Base-by-base conservation (phyloP, 2,888 invertebrate genomes). In the Monoplex corrugatus region DNA sequence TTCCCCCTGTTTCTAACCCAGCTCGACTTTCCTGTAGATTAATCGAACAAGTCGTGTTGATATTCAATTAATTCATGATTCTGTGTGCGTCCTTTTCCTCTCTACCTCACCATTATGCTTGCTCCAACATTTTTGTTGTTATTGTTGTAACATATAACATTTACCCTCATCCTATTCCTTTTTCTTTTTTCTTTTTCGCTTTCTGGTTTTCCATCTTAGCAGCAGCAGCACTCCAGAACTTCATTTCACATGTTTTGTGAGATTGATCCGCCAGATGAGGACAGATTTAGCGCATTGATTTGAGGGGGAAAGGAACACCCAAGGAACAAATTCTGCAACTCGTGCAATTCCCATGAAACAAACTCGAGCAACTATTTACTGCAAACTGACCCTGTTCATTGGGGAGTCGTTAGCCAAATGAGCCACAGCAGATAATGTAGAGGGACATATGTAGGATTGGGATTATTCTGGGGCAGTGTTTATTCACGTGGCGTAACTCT, bases 241-340 rank as follows among this genome's bases (percentile, higher is more conserved):
- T 78, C 44, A 87, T 72, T 87, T 75, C 75, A 75, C 87, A 45
- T 45, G 72, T 87, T 87, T 75, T 75, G 45, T 75, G 8, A 68
- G 32, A 87, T 75, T 44, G 87, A 87, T 78, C 75, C 63, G 32
- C 38, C 19, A n/a, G 86, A 63, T 68, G 63, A 38, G 28, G 84
- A 38, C 86, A 86, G 86, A 86, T 86, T 86, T 68, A 43, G 68
- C 68, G 63, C 40, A 68, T 86, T 86, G 68, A 86, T 86, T 57
- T 40, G 44, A n/a, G 35, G 38, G 78, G 78, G 38, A 78, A 78
- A 78, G 38, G 78, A 35, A 35, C 78, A 28, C 38, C 78, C 8
- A 2, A 28, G 32, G 57, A 35, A 50, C 84, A 84, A 84, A 84
- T 57, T 57, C 84, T 38, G n/a, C n/a, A n/a, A n/a, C n/a, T n/a